A percentile compares a stretch with the other conserved stretches of the same genome.
Conservation (phyloP, 2,113 vertebrate species). For the Bufo bufo region DNA sequence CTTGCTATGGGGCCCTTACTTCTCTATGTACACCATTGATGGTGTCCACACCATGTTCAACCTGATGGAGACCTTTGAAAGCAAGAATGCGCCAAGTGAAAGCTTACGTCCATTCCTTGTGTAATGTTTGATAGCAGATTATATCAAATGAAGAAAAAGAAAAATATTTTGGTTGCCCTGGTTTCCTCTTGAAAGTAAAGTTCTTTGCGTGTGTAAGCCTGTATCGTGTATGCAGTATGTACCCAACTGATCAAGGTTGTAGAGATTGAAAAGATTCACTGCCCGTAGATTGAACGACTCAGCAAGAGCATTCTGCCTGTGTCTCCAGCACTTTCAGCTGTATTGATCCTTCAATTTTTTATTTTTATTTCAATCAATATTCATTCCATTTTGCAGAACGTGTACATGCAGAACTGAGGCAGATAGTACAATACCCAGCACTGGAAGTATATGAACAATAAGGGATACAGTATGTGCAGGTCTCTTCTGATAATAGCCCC, state of each 20-base stretch:
- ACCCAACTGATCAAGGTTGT: neutral
- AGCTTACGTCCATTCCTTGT: too few species aligned
- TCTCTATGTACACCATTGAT: too few species aligned
- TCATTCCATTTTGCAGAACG: neutral
- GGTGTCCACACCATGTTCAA: too few species aligned
- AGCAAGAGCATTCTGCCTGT: neutral
- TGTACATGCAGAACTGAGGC: neutral
- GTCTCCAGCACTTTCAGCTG: neutral
- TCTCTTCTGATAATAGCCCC: slow-evolving; percentile 17
- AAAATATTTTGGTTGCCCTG: too few species aligned
- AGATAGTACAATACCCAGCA: neutral
- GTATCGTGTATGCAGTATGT: neutral
- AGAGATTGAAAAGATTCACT: slow-evolving; percentile 11
- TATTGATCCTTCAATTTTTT: slow-evolving; percentile 12
- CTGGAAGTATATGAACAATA: neutral
- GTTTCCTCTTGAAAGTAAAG: too few species aligned
- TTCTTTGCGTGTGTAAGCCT: too few species aligned
- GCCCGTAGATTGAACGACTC: neutral
- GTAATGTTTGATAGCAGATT: too few species aligned
- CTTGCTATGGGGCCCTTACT: too few species aligned
- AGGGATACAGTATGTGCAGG: neutral
- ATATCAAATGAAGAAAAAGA: too few species aligned
- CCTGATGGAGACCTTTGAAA: too few species aligned
- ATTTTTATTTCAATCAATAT: neutral
- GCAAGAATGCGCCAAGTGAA: too few species aligned